phyloP scores from a whole-genome alignment of 64 coral and sea anemone species.

The Pocillopora verrucosa region DNA sequence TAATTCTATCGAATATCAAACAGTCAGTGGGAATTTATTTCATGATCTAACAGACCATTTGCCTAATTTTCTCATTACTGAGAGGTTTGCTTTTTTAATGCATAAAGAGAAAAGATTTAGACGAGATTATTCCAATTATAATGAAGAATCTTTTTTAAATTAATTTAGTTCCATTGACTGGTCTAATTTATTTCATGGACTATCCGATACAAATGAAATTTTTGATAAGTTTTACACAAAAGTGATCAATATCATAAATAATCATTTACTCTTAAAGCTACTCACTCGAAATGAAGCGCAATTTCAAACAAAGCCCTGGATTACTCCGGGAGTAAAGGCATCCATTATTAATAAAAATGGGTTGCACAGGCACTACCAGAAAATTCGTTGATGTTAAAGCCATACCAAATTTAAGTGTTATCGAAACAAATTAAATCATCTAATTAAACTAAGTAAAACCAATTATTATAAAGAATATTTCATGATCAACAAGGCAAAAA shows the following conservation, averaged over 20 bases:
- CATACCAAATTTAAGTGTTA: conserved; percentile 29
- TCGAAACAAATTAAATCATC: conserved; percentile 36
- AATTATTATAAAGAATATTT: conserved; percentile 48
- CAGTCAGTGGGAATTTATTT: conserved; percentile 46
- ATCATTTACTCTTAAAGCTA: background rate
- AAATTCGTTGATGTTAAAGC: background rate
- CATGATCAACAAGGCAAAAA: background rate
- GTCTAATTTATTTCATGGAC: conserved; percentile 2
- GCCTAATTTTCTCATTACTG: conserved; percentile 37
- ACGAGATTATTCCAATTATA: conserved; percentile 20
- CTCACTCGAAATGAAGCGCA: background rate
- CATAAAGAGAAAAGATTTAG: conserved; percentile 25
- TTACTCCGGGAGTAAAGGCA: conserved; percentile 1
- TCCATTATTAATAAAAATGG: conserved; percentile 30
- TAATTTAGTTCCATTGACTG: background rate
- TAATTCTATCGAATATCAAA: conserved; percentile 37
- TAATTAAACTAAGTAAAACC: conserved; percentile 52
- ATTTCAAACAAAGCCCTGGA: conserved; percentile 45
- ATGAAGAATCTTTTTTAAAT: conserved; percentile 40
- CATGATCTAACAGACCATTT: conserved; percentile 61
- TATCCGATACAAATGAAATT: conserved; percentile 34
- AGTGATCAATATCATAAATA: conserved; percentile 4
- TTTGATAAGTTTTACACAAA: conserved; percentile 22
- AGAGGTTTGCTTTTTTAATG: background rate
- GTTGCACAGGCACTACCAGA: background rate